These are phyloP conservation scores for Streblospio benedicti DNA, from an alignment of 1,140 invertebrate genomes.

Conservation along the genomic window DNA sequence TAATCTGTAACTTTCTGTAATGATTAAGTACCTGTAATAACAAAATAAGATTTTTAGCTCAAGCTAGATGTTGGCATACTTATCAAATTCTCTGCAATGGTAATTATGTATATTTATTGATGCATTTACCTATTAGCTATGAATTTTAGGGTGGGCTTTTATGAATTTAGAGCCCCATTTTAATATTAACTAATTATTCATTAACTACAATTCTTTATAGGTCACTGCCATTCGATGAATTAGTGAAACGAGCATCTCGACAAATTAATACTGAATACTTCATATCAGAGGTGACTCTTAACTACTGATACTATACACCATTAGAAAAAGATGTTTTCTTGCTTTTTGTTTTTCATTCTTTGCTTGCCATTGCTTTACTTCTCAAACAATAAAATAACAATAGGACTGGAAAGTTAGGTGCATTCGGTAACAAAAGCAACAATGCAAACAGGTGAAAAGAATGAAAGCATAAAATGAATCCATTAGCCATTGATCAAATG, in stretches of 20 bases:
- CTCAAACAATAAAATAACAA: neutral
- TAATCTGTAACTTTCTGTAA: too few relatives aligned
- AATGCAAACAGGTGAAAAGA: neutral
- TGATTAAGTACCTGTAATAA: too few relatives aligned
- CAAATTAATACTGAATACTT: conserved; percentile 44
- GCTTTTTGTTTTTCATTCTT: neutral
- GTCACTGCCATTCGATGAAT: conserved; percentile 48
- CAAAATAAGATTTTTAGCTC: too few relatives aligned
- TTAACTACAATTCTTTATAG: conserved; percentile 24
- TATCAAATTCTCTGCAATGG: neutral
- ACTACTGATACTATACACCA: neutral
- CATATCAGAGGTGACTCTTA: conserved; percentile 30
- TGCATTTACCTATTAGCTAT: too few relatives aligned
- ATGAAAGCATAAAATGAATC: too few relatives aligned
- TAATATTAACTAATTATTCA: neutral
- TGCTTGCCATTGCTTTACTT: conserved; percentile 15
- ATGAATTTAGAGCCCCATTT: neutral
- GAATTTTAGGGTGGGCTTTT: too few relatives aligned
- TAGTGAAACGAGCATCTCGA: conserved; percentile 45
- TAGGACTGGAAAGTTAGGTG: neutral
- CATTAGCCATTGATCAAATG: too few relatives aligned
- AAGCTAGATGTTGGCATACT: too few relatives aligned
- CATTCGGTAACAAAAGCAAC: neutral
- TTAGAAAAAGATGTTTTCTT: neutral
- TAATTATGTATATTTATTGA: conserved; percentile 5